These are phyloP conservation scores for Paelopatides confundens DNA, from an alignment of 53 echinoderm and acorn worm genomes.

Conservation along the genomic window DNA sequence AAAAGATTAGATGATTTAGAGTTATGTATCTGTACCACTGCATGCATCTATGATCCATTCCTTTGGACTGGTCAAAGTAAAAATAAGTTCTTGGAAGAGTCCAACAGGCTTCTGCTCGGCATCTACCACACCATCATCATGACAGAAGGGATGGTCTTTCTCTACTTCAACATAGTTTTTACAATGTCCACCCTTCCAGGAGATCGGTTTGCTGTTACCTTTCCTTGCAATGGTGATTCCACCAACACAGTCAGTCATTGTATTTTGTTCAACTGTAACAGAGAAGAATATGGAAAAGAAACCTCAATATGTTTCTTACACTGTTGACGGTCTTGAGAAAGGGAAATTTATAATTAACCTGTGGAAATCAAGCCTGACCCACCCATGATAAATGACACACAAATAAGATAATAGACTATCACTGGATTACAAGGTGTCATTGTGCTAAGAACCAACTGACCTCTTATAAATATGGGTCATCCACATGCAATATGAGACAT, in stretches of 20 bases:
- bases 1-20: background rate
- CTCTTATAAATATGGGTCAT: background rate
- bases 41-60: constrained; percentile 27
- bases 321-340: too few species aligned
- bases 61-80: background rate
- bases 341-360: too few species aligned
- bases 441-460: background rate
- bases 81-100: background rate
- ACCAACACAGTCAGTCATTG: constrained; percentile 6
- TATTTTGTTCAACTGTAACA: background rate
- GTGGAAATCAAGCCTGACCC: background rate
- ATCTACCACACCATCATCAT: background rate
- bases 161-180: background rate
- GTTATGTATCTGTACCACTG: constrained; percentile 18
- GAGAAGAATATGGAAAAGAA: background rate
- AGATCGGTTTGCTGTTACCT: background rate
- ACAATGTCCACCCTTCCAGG: background rate
- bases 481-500: too few species aligned
- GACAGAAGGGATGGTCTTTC: background rate
- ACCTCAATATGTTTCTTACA: too few species aligned
- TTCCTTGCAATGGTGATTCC: background rate
- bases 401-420: background rate
- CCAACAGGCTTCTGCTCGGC: background rate
- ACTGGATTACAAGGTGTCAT: too few species aligned
- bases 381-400: background rate